Evolutionary conservation across 2,888 invertebrate species (phyloP).

Genomic region (Aphrophora alni): DNA sequence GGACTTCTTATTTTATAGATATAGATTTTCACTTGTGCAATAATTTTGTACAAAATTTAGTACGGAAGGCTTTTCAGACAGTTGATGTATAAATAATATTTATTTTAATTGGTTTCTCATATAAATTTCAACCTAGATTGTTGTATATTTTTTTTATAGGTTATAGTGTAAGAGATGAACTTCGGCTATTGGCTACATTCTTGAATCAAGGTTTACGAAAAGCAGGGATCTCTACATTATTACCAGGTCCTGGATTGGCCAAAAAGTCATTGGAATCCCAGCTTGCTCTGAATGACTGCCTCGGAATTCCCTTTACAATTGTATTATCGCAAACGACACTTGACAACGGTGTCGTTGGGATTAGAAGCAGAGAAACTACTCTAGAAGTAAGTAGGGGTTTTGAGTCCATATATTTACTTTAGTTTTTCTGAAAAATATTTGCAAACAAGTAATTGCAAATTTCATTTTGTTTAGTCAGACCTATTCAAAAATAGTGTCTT

Average conservation of each 20-base stretch:
- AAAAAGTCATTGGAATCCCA: conserved; percentile 56
- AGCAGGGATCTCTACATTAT: conserved; percentile 31
- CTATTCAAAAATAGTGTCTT: too few relatives aligned
- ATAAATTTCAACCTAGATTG: too few relatives aligned
- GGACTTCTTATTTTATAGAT: too few relatives aligned
- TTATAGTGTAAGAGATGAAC: conserved; percentile 9
- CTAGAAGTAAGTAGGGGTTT: conserved; percentile 62
- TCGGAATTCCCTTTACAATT: conserved; percentile 77
- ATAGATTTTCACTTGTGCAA: too few relatives aligned
- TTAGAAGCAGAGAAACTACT: conserved; percentile 61
- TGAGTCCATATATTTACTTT: not conserved
- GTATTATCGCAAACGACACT: conserved; percentile 72
- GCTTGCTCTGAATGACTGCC: conserved; percentile 61
- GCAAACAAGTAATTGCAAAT: too few relatives aligned
- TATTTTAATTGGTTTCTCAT: too few relatives aligned
- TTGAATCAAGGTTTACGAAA: conserved; percentile 30
- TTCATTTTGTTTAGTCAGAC: not conserved
- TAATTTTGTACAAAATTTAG: too few relatives aligned
- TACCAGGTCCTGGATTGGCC: conserved; percentile 42
- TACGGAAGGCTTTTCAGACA: too few relatives aligned
- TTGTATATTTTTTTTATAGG: not conserved
- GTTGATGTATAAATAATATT: too few relatives aligned
- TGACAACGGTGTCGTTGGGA: conserved; percentile 70
- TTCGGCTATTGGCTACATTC: conserved; percentile 24
- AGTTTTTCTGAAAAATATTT: not conserved